A percentile compares a stretch with the other conserved stretches of the same genome.
phyloP scores from a whole-genome alignment of 2,888 invertebrate genomes.

The Drosophila nigricruria region DNA sequence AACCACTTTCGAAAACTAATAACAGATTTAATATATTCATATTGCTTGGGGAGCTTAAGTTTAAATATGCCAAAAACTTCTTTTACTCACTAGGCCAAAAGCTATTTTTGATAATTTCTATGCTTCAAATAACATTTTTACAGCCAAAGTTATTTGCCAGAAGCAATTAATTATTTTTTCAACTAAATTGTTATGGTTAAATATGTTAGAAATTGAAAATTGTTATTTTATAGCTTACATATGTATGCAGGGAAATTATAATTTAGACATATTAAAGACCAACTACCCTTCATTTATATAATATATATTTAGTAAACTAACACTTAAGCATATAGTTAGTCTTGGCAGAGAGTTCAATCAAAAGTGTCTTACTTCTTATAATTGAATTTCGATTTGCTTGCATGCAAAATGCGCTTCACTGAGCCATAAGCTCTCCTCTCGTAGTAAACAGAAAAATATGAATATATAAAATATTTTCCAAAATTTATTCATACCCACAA shows the following conservation, averaged over 20 bases:
- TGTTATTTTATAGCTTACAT: background rate
- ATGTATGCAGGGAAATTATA: too few species aligned
- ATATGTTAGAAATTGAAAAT: background rate
- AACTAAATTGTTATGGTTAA: too few species aligned
- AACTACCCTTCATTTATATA: background rate
- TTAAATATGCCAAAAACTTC: background rate
- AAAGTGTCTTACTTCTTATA: background rate
- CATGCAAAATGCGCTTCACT: background rate
- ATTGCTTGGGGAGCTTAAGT: background rate
- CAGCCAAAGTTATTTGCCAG: background rate
- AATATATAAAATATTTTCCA: background rate
- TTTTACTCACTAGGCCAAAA: too few species aligned
- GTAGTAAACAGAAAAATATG: background rate
- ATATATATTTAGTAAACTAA: background rate
- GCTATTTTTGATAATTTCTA: background rate
- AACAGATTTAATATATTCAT: background rate
- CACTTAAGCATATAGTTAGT: background rate
- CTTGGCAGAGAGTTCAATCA: background rate
- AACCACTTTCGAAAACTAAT: slow-evolving; percentile 7
- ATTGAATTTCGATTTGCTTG: background rate
- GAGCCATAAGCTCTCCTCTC: background rate
- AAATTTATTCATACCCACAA: slow-evolving; percentile 15
- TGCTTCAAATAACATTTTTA: background rate
- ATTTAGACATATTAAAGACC: too few species aligned
- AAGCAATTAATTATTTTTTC: too few species aligned